Conservation (phyloP, 2,888 invertebrate genomes). For the Adelphocoris suturalis region DNA sequence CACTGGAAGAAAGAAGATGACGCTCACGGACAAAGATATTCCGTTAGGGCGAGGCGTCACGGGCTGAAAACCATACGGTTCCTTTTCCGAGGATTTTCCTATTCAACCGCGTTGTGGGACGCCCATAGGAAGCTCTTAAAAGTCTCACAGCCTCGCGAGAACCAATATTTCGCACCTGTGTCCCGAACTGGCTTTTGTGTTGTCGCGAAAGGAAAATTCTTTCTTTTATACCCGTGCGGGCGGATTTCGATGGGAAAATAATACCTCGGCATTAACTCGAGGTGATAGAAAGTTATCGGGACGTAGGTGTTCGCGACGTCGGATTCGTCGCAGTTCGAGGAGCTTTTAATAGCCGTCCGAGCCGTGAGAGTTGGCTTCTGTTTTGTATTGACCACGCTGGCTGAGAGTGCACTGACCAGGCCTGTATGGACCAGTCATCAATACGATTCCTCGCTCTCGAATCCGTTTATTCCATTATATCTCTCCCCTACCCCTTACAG, state of each 20-base stretch:
- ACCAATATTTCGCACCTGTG: slow-evolving; percentile 11
- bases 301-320: not conserved
- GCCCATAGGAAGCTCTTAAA: not conserved
- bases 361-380: slow-evolving; percentile 3
- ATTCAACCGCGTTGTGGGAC: not conserved
- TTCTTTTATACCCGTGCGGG: not conserved
- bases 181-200: not conserved
- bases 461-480: too few species aligned
- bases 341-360: not conserved
- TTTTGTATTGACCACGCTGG: not conserved
- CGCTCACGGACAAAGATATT: not conserved
- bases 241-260: not conserved
- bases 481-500: too few species aligned
- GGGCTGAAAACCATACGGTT: slow-evolving; percentile 24
- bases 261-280: not conserved
- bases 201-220: not conserved
- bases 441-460: too few species aligned
- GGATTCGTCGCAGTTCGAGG: slow-evolving; percentile 7
- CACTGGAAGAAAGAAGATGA: not conserved
- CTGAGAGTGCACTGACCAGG: too few species aligned
- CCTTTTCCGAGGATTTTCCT: slow-evolving; percentile 11
- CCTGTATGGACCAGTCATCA: too few species aligned
- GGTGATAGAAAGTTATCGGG: not conserved
- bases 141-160: not conserved
- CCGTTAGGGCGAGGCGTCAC: slow-evolving; percentile 16